Evolutionary conservation across 2,888 invertebrate species (phyloP), one percentile per base, ranked within the genome.

Genomic region (Dryobota labecula): DNA sequence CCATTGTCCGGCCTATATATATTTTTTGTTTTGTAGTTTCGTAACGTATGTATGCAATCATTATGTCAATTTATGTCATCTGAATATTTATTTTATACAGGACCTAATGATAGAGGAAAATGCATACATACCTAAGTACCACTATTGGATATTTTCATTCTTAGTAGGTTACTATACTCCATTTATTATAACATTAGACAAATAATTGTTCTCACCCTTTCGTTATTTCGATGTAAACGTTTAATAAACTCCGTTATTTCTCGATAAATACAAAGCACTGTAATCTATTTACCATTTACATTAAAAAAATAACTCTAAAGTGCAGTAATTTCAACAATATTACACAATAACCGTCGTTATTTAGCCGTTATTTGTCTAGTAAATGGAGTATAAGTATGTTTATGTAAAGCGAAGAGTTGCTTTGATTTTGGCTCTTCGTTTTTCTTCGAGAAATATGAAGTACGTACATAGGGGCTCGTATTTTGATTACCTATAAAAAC

Each of bases 41-140:
- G 45, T 70, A 78, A 65, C 60, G 43, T 45, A 66, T 65, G 54
- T 78, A 62, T 70, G 70, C 73, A 70, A 83, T 77, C 24, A 83
- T 83, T 80, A 82, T 75, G 77, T 71, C 81, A 85, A 75, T 75
- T 83, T 82, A 83, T 85, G 71, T 75, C 71, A 78, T 72, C 62
- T 69, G 60, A 61, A 60, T 69, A 58, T 58, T 56, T 75, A 45
- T 70, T 38, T 36, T 43, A 63, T 41, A 18, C 18, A 68, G 20
- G 15, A 49, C 30, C 20, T 36, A 8, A 8, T 27, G 7, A 20
- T 75, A 24, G 36, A 51, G 18, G 33, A 66, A 36, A 36, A 70
- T 72, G 20, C 13, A 54, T 53, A 36, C 18, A 38, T 70, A 27
- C 2, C 1, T 27, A 64, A 4, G 8, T 43, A 33, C 20, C 20